phyloP scores from a whole-genome alignment of 2,888 invertebrate species.

The Cerceris ruficornis region DNA sequence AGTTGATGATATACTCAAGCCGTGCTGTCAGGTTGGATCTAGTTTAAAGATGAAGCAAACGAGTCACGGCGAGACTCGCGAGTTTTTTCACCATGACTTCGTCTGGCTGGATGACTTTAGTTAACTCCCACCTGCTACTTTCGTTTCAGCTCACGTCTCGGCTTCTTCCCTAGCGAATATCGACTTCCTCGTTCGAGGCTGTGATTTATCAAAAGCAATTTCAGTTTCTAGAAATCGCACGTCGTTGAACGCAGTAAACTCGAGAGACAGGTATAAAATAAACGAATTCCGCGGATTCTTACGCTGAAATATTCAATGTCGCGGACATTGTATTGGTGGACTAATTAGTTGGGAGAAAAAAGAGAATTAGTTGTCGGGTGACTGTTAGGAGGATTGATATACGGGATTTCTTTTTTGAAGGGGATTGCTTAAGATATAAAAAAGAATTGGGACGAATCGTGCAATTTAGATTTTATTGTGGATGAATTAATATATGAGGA shows the following conservation, averaged over 20 bases:
- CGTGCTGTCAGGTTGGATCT: conserved; percentile 26
- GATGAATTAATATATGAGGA: no score
- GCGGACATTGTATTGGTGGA: not conserved
- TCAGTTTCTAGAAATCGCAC: conserved; percentile 27
- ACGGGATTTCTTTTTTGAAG: no score
- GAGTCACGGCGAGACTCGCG: conserved; percentile 31
- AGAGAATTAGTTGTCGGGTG: no score
- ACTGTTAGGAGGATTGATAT: no score
- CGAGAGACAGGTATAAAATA: not conserved
- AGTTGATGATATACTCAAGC: conserved; percentile 38
- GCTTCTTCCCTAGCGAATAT: conserved; percentile 31
- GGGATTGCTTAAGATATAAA: no score
- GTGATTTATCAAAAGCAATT: conserved; percentile 5
- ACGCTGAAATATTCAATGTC: not conserved
- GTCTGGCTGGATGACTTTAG: conserved; percentile 15
- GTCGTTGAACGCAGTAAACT: not conserved
- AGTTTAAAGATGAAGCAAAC: conserved; percentile 30
- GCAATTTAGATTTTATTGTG: no score
- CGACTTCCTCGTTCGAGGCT: conserved; percentile 37
- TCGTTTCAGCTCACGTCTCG: conserved; percentile 33
- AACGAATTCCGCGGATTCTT: not conserved
- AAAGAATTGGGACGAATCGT: no score
- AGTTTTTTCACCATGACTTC: conserved; percentile 21
- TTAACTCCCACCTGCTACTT: conserved; percentile 33
- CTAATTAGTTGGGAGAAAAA: no score